phyloP scores from a whole-genome alignment of 2,797 vertebrate species.

The Emydoidea blandingii region DNA sequence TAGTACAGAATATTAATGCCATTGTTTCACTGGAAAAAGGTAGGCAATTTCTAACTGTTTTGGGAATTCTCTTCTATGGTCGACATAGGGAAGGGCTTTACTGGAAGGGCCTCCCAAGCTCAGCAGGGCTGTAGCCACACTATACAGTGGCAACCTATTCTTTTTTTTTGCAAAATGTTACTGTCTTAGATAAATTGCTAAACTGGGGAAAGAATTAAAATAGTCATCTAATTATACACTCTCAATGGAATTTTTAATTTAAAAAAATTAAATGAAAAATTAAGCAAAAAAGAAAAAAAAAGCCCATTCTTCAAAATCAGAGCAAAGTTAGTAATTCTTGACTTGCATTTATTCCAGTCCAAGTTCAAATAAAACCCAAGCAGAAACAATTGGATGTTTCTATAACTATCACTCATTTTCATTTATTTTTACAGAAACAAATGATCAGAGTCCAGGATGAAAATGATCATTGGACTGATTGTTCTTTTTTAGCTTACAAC shows the following conservation, averaged over 20 bases:
- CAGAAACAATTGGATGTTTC: background rate
- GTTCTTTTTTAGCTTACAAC: background rate
- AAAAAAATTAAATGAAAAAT: background rate
- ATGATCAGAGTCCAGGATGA: background rate
- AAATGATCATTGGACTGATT: background rate
- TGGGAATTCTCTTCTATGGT: background rate
- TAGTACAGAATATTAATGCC: background rate
- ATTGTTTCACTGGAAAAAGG: background rate
- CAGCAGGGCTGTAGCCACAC: background rate
- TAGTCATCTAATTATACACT: background rate
- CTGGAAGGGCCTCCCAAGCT: background rate
- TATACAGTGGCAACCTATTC: background rate
- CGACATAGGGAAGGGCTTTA: background rate
- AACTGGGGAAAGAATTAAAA: background rate
- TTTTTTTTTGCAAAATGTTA: background rate
- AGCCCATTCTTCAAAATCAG: background rate
- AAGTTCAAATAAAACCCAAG: background rate
- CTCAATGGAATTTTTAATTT: background rate
- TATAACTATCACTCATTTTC: fast-evolving
- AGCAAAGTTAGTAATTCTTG: background rate
- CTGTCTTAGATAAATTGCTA: background rate
- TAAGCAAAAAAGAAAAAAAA: background rate
- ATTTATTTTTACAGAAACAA: background rate
- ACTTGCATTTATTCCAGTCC: background rate
- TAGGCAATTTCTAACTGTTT: background rate